phyloP scores from a whole-genome alignment of 2,888 invertebrate species.

The Acanthococcus lagerstroemiae region DNA sequence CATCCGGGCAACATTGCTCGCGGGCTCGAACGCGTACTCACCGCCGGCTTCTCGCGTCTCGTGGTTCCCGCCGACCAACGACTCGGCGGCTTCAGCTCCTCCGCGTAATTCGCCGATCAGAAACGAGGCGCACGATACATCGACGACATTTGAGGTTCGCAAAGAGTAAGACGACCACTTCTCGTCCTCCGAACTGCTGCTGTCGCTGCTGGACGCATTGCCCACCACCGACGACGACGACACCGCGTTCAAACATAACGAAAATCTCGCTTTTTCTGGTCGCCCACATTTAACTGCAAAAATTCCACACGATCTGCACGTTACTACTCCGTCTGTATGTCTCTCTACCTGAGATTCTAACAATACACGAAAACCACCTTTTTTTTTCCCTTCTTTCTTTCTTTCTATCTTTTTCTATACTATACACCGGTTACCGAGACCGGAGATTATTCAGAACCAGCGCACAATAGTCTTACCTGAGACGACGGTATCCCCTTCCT shows the following conservation, averaged over 20 bases:
- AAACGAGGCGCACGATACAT: too few relatives aligned
- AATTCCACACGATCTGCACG: background rate
- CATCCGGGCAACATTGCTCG: too few relatives aligned
- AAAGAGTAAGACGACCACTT: background rate
- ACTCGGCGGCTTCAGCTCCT: too few relatives aligned
- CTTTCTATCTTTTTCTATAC: too few relatives aligned
- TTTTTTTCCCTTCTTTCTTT: too few relatives aligned
- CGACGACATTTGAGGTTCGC: background rate
- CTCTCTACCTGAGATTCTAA: too few relatives aligned
- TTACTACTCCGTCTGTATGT: background rate
- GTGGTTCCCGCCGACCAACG: background rate
- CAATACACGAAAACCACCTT: background rate
- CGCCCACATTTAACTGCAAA: background rate
- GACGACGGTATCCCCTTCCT: slow-evolving; percentile 5
- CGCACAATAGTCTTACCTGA: background rate
- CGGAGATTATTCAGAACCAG: background rate
- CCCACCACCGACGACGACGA: background rate
- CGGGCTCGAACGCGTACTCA: background rate
- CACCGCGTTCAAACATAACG: background rate
- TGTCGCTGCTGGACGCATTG: too few relatives aligned
- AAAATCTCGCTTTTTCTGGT: background rate
- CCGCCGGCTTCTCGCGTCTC: background rate
- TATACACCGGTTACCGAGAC: background rate
- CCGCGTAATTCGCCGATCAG: background rate
- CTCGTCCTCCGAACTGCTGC: too few relatives aligned